Evolutionary conservation across 2,797 vertebrate genomes (phyloP), one percentile per base, ranked within the genome.

Genomic region (Austrolebias charrua): DNA sequence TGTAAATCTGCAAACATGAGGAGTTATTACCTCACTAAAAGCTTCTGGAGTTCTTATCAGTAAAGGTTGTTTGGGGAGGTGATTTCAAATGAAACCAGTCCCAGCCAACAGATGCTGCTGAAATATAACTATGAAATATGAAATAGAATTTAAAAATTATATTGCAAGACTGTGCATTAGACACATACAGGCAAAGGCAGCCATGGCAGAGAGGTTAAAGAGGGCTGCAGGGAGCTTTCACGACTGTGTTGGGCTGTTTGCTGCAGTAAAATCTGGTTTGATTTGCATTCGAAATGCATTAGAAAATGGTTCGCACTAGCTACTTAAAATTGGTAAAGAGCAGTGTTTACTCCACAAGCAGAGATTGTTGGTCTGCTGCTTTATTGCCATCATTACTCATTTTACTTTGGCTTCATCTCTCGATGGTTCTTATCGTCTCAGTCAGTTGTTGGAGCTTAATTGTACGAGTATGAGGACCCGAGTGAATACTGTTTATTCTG

Each of bases 401-500:
- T 78, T 78, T 55, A 61, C 38, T 65, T 28, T 3, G 56, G 55
- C 54, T 73, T 76, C 58, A 65, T 71, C 83, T 76, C 71, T 65
- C 60, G 45, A 70, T 81, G 47, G 71, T 77, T 84, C 78, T 79
- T 85, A 88, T 89, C 87, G 86, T 78, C 69, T 81, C 79, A 82
- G 75, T 82, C 82, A 71, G 76, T 87, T 63, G 63, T 56, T 64
- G 65, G 63, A 78, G 81, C 75, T 88, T 85, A 88, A 89, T 87
- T 86, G 80, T 82, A 66, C 38, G 62, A 75, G 69, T 60, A 67
- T 48, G 58, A 72, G 71, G 72, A 67, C 51, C 72, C 48, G 61
- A 77, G 74, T 73, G 79, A 85, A 74, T 73, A 35, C 69, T 88
- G 82, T 91, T 89, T 86, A 89, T 88, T 88, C 75, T 71, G n/a